Evolutionary conservation across 1,140 invertebrate species (phyloP), one percentile per base, ranked within the genome.

Genomic region (Drosophila bocqueti): DNA sequence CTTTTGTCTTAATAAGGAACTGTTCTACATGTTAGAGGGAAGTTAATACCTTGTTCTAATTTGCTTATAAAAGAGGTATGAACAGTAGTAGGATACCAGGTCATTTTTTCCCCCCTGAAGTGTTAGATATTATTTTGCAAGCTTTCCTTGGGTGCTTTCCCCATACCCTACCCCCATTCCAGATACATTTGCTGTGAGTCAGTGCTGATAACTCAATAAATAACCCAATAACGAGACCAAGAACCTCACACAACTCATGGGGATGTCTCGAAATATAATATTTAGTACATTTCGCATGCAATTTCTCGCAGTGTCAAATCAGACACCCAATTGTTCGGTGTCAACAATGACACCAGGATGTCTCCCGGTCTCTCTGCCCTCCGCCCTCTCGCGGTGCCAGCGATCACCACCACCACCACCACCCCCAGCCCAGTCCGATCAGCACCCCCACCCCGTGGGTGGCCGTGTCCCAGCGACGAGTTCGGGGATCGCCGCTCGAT

Each of bases 271-370:
- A 52, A 18, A 34, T 52, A 52, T 52, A 18, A 34, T 52, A 52
- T 52, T 52, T 34, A 18, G 26, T 18, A 18, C 26, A 36, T 34
- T 21, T 24, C 4, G 21, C 0, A 26, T 6, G 21, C 15, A 26
- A 26, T 57, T 57, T 57, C 10, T 40, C 24, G 26, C 54, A 26
- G 36, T 57, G 54, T 55, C 34, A 24, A 24, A 40, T 57, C 36
- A 40, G 21, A 40, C 54, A 57, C 9, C 9, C 54, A 7, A 57
- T 57, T 40, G 54, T 57, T 57, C 36, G 54, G 54, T 57, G 54
- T 57, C 54, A 57, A 57, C 54, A 57, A 40, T 57, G 36, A 40
- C 36, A 57, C 54, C 54, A 57, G 54, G 36, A 40, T 26, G 36
- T 40, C 36, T 40, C 36, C 21, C 10, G 21, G 8, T 7, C 52